A percentile compares a stretch with the other conserved stretches of the same genome.
Conservation (phyloP, 2,888 invertebrate genomes). For the Pherbina coryleti region DNA sequence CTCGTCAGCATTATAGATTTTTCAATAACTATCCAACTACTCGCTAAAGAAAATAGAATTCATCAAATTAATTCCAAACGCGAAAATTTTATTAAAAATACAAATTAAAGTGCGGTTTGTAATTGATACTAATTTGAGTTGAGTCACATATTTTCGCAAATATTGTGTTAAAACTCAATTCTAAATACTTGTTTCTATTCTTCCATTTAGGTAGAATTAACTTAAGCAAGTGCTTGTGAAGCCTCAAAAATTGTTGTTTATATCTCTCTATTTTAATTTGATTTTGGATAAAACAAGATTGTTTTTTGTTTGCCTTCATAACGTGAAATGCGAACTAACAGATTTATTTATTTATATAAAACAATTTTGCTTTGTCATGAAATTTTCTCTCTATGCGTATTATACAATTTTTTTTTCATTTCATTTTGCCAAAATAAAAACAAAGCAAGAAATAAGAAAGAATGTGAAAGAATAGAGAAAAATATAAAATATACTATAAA, state of each 20-base stretch:
- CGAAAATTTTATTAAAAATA: neutral
- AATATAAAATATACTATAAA: too few species aligned
- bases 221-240: too few species aligned
- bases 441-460: too few species aligned
- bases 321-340: neutral
- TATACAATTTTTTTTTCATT: too few species aligned
- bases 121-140: too few species aligned
- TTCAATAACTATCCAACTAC: neutral
- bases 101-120: neutral
- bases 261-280: neutral
- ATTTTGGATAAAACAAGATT: neutral
- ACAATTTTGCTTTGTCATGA: too few species aligned
- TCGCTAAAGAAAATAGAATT: neutral
- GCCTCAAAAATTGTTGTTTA: neutral
- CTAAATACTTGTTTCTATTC: neutral
- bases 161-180: neutral
- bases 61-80: neutral
- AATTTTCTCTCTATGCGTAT: too few species aligned
- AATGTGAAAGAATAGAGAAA: too few species aligned
- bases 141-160: neutral
- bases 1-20: slow-evolving; percentile 29
- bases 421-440: too few species aligned
- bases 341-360: too few species aligned
- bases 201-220: too few species aligned
- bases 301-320: neutral